phyloP scores from a whole-genome alignment of 2,797 vertebrate genomes.

The Lagocephalus sceleratus region DNA sequence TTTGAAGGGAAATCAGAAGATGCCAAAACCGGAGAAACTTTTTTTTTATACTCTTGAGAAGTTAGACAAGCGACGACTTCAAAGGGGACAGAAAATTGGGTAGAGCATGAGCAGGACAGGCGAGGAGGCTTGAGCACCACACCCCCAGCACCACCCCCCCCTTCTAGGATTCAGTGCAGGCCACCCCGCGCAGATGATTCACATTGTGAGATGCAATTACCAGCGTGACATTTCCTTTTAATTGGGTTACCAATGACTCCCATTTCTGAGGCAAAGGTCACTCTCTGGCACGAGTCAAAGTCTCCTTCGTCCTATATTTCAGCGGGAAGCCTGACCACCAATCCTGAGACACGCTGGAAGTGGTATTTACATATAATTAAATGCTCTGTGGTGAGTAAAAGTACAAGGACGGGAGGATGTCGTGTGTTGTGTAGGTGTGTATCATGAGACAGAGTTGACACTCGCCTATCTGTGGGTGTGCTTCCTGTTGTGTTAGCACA shows the following conservation, averaged over 20 bases:
- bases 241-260: conserved; percentile 78
- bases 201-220: conserved; percentile 74
- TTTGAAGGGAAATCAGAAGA: neutral
- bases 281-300: conserved; percentile 69
- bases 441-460: neutral
- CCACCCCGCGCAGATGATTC: conserved; percentile 62
- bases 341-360: conserved; percentile 22
- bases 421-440: neutral
- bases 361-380: conserved; percentile 54
- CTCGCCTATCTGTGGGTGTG: no score
- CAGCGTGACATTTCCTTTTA: conserved; percentile 80
- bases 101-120: conserved; percentile 15
- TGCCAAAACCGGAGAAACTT: neutral
- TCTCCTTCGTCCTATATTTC: conserved; percentile 50
- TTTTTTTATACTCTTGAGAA: neutral
- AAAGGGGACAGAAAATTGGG: conserved; percentile 15
- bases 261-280: conserved; percentile 78
- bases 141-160: conserved; percentile 28
- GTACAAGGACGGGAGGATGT: conserved; percentile 18
- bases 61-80: conserved; percentile 19
- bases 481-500: no score
- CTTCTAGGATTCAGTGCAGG: conserved; percentile 21
- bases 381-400: conserved; percentile 32
- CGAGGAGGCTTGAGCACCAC: conserved; percentile 54
- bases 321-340: conserved; percentile 20